phyloP scores from a whole-genome alignment of 2,113 vertebrate species.

The Eublepharis macularius region DNA sequence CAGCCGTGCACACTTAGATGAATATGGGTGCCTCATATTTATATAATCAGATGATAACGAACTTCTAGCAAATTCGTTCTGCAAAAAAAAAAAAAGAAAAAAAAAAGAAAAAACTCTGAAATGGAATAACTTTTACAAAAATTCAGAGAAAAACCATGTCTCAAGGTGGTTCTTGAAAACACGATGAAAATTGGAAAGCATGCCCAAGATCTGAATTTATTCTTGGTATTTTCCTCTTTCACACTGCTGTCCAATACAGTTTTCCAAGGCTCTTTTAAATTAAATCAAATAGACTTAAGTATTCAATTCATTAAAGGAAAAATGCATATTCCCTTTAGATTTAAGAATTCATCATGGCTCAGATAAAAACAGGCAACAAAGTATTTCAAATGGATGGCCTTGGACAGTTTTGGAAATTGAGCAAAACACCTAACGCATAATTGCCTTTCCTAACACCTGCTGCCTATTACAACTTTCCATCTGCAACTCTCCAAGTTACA shows the following conservation, averaged over 20 bases:
- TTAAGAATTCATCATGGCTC: conserved; percentile 49
- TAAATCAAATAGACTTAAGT: conserved; percentile 48
- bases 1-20: no score
- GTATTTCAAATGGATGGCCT: conserved; percentile 47
- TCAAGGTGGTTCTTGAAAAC: neutral
- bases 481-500: conserved; percentile 52
- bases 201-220: neutral
- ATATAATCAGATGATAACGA: no score
- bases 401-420: conserved; percentile 64
- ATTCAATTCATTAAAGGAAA: conserved; percentile 57
- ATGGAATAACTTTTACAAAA: neutral
- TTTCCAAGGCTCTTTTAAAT: conserved; percentile 40
- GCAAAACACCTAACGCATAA: conserved; percentile 55
- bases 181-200: neutral
- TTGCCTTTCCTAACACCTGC: conserved; percentile 63
- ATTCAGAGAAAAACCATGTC: neutral
- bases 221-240: conserved; percentile 16
- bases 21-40: no score
- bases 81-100: neutral
- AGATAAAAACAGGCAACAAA: conserved; percentile 42
- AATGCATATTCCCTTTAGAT: conserved; percentile 41
- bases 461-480: conserved; percentile 61
- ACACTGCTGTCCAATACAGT: neutral
- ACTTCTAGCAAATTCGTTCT: no score
- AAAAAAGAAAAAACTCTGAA: neutral